Evolutionary conservation across 2,113 vertebrate species (phyloP), one percentile per base, ranked within the genome.

Genomic region (Puntigrus tetrazona): DNA sequence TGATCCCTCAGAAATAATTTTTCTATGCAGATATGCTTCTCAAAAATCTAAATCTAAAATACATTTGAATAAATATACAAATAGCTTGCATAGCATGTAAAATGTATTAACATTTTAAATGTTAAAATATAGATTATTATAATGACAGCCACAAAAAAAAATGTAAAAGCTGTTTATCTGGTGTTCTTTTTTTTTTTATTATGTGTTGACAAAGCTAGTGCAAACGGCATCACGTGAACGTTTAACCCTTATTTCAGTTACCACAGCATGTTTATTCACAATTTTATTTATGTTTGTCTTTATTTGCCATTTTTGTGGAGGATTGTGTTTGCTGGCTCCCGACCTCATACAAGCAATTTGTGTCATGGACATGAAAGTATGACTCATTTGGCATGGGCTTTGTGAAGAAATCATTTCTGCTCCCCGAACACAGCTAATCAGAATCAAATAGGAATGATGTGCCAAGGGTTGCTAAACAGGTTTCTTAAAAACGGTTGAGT

Each of bases 301-400:
- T 10, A 38, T 11, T 25, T 5, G 70, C 36, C n/a, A 45, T 29
- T 74, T 25, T n/a, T 47, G 72, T 47, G 72, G 16, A 47, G 45
- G 72, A 29, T 14, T 72, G 7, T 78, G 67, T 47, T 81, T 43
- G 31, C 61, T 27, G 43, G 38, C 10, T 57, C 7, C 59, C n/a
- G 38, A 79, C 13, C n/a, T 78, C 75, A 52, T 38, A 34, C 70
- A 84, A 77, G 78, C 0, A n/a, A n/a, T 57, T 84, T 86, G 77
- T 63, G 76, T 81, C 78, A 70, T 36, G 52, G 29, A 36, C 69
- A 77, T 78, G 80, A 82, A 74, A 27, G 9, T 84, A 38, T 86
- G 81, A 86, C 77, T 86, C 84, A 81, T 70, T 77, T 76, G 25
- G 70, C 78, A 22, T 73, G 13, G 34, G 16, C 72, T 47, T 65